Conservation (phyloP, 2,797 vertebrate species). For the Leptoclinus maculatus region DNA sequence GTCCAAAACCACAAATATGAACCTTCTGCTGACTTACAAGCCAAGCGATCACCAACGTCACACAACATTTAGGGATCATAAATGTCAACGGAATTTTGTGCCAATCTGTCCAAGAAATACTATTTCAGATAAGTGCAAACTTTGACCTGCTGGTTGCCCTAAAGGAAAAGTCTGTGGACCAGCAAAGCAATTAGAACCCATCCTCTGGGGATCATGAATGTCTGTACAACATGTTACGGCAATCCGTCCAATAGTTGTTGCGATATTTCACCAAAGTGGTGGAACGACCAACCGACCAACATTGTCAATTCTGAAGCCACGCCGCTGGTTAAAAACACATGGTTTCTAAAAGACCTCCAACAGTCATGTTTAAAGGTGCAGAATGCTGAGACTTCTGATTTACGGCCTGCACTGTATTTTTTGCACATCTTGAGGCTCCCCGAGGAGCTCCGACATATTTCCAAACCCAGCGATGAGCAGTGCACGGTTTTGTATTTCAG, state of each 20-base stretch:
- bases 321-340: background rate
- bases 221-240: too few species aligned
- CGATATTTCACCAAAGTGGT: background rate
- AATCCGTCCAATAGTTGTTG: background rate
- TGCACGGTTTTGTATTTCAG: slow-evolving; percentile 25
- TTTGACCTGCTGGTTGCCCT: background rate
- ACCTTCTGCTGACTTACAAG: background rate
- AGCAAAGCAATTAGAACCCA: background rate
- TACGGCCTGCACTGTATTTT: background rate
- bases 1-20: background rate
- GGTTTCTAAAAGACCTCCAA: background rate
- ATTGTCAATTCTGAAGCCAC: background rate
- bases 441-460: background rate
- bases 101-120: too few species aligned
- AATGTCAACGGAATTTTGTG: too few species aligned
- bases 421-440: background rate
- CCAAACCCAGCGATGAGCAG: background rate
- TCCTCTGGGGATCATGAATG: too few species aligned
- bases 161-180: background rate
- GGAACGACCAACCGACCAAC: background rate
- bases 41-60: background rate
- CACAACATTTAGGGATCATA: too few species aligned
- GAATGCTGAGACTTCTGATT: background rate
- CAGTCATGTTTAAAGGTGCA: background rate
- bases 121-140: too few species aligned